phyloP scores from a whole-genome alignment of 1,140 invertebrate species.

The Megalonaias nervosa region DNA sequence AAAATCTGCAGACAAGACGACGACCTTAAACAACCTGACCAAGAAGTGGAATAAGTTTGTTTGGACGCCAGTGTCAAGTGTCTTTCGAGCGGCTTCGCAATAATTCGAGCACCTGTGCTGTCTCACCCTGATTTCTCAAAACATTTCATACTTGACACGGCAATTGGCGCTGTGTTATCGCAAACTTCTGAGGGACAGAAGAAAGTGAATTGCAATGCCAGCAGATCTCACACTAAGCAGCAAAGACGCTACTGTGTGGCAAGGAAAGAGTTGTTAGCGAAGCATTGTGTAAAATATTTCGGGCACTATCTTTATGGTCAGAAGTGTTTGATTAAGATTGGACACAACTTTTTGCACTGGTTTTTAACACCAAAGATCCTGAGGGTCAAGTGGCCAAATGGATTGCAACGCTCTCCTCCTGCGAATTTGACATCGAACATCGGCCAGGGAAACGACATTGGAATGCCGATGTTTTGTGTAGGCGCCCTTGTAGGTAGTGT shows the following conservation, averaged over 20 bases:
- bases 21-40: constrained; percentile 2
- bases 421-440: constrained; percentile 46
- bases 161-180: constrained; percentile 49
- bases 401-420: constrained; percentile 38
- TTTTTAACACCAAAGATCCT: constrained; percentile 10
- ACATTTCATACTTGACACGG: constrained; percentile 66
- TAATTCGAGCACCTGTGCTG: constrained; percentile 3
- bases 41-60: constrained; percentile 10
- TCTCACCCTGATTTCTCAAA: constrained; percentile 55
- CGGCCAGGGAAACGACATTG: constrained; percentile 40
- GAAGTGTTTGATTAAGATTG: constrained; percentile 38
- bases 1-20: constrained; percentile 2
- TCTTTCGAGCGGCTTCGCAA: constrained; percentile 30
- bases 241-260: constrained; percentile 37
- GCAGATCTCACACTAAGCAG: constrained; percentile 16
- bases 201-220: neutral
- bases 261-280: constrained; percentile 16
- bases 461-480: constrained; percentile 46
- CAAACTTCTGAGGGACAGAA: too few relatives aligned
- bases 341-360: constrained; percentile 42
- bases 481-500: constrained; percentile 1
- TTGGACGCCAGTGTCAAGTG: neutral
- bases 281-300: constrained; percentile 28
- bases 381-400: constrained; percentile 36
- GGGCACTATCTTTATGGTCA: constrained; percentile 37